phyloP scores from a whole-genome alignment of 2,113 vertebrate species.

The Kryptolebias marmoratus region DNA sequence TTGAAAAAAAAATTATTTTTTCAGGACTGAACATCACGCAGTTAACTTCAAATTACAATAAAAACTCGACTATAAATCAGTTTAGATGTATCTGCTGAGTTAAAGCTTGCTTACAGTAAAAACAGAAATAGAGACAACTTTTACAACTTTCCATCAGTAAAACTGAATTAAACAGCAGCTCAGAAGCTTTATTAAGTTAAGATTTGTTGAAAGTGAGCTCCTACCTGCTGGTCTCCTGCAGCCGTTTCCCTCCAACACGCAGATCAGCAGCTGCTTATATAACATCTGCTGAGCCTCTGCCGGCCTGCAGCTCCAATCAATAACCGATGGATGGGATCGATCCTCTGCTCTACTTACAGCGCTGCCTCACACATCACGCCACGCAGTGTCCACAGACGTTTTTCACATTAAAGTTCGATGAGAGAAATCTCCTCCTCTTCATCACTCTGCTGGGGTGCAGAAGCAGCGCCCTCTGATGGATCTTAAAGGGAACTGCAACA shows the following conservation, averaged over 20 bases:
- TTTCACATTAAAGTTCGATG: conserved; percentile 2
- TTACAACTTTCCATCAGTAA: no score
- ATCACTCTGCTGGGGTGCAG: neutral
- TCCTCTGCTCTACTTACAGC: neutral
- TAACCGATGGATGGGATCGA: conserved; percentile 37
- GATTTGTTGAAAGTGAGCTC: neutral
- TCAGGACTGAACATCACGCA: no score
- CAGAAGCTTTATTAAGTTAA: no score
- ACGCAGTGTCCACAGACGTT: neutral
- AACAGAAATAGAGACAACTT: no score
- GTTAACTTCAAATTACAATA: no score
- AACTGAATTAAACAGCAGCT: no score
- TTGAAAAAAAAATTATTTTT: no score
- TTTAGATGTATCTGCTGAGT: no score
- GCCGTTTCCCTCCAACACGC: conserved; percentile 8
- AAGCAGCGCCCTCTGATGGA: conserved; percentile 33
- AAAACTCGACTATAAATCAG: no score
- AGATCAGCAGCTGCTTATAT: conserved; percentile 31
- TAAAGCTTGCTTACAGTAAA: no score
- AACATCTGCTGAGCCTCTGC: conserved; percentile 32
- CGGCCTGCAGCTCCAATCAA: conserved; percentile 23
- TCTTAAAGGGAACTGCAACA: neutral
- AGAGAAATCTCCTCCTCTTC: neutral
- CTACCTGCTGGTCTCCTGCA: conserved; percentile 31
- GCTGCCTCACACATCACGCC: neutral